These are phyloP conservation scores for Galerucella calmariensis DNA, from an alignment of 2,888 invertebrate species.

Conservation along the genomic window DNA sequence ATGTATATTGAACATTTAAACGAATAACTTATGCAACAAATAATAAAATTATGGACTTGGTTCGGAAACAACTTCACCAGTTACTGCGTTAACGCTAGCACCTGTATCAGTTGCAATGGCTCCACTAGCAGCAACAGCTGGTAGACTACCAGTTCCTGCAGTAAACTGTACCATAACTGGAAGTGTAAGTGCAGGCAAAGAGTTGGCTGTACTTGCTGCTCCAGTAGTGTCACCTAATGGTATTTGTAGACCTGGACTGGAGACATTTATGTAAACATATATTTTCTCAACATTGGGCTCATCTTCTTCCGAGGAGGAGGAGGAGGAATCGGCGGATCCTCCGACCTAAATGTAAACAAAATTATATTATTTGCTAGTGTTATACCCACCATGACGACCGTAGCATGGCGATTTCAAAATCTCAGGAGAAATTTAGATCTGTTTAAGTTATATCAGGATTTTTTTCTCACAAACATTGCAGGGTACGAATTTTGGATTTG, in stretches of 20 bases:
- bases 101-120: not conserved
- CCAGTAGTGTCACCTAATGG: not conserved
- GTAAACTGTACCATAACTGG: conserved; percentile 7
- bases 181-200: not conserved
- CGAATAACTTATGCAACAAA: too few species aligned
- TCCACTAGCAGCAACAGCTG: not conserved
- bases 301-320: conserved; percentile 4
- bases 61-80: too few species aligned
- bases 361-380: not conserved
- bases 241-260: not conserved
- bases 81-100: too few species aligned
- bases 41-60: too few species aligned
- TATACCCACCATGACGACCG: too few species aligned
- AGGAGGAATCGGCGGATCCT: not conserved
- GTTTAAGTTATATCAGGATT: too few species aligned
- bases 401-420: too few species aligned
- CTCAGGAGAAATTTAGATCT: too few species aligned
- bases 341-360: not conserved
- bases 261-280: conserved; percentile 7
- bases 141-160: not conserved
- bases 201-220: not conserved
- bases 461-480: too few species aligned
- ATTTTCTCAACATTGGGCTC: not conserved
- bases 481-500: too few species aligned
- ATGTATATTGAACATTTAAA: too few species aligned